phyloP scores from a whole-genome alignment of 2,888 invertebrate species.

The Drosophila imparisetae region DNA sequence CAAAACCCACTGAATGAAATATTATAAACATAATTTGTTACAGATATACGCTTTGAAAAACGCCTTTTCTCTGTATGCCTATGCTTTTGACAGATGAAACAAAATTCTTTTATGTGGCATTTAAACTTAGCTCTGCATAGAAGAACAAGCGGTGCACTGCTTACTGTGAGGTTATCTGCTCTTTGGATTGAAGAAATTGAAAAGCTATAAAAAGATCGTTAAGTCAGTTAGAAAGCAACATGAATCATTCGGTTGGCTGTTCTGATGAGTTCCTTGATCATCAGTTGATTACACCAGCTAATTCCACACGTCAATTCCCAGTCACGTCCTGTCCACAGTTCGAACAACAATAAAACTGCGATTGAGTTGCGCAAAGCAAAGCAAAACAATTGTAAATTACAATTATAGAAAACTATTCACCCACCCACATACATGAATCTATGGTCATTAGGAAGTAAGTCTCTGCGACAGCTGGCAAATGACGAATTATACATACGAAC shows the following conservation, averaged over 20 bases:
- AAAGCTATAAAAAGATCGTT: slow-evolving; percentile 15
- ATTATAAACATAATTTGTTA: not conserved
- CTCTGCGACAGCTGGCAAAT: slow-evolving; percentile 31
- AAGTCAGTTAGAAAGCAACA: slow-evolving; percentile 23
- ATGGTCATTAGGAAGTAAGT: slow-evolving; percentile 50
- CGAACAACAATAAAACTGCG: slow-evolving; percentile 33
- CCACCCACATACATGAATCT: slow-evolving; percentile 23
- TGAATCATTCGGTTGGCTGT: slow-evolving; percentile 33
- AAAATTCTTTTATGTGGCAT: not conserved
- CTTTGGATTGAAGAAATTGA: not conserved
- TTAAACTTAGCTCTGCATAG: not conserved
- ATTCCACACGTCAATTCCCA: slow-evolving; percentile 47
- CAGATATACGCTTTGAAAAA: not conserved
- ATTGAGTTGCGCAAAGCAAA: slow-evolving; percentile 26
- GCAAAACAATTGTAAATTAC: slow-evolving; percentile 55
- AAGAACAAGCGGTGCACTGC: slow-evolving; percentile 7
- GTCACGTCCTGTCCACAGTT: slow-evolving; percentile 60
- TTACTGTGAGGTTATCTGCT: not conserved
- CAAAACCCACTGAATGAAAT: not conserved
- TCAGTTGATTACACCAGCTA: slow-evolving; percentile 32
- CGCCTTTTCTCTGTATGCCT: not conserved
- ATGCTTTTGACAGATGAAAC: not conserved
- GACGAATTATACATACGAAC: slow-evolving; percentile 5
- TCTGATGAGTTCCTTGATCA: slow-evolving; percentile 40
- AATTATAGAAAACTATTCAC: slow-evolving; percentile 24